A percentile compares a stretch with the other conserved stretches of the same genome.
Conservation (phyloP, 2,797 vertebrate genomes). For the Dicrostonyx torquatus region DNA sequence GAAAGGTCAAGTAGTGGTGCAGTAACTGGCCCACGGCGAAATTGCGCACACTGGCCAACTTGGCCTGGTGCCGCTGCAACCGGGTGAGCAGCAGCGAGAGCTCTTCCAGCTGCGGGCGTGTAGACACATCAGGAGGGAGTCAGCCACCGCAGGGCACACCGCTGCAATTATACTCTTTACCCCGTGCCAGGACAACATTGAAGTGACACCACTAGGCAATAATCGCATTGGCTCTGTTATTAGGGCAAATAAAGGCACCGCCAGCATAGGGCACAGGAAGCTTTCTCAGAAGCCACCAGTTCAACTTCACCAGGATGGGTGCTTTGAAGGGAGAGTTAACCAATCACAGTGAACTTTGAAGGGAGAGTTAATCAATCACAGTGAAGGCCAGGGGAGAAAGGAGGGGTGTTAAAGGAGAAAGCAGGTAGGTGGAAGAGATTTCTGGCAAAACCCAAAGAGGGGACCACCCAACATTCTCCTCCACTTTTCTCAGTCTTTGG, state of each 20-base stretch:
- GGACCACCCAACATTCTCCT: neutral
- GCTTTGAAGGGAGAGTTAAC: neutral
- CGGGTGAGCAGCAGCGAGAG: slow-evolving; percentile 98
- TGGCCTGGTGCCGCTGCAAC: slow-evolving; percentile 98
- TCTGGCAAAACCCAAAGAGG: slow-evolving; percentile 9
- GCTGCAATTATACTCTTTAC: slow-evolving; percentile 81
- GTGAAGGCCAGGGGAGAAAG: neutral
- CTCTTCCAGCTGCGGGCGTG: slow-evolving; percentile 96
- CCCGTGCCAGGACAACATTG: slow-evolving; percentile 80
- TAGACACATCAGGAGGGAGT: slow-evolving; percentile 89
- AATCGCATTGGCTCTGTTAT: slow-evolving; percentile 78
- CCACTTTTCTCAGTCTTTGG: neutral
- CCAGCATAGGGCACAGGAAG: slow-evolving; percentile 57
- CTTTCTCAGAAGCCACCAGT: neutral
- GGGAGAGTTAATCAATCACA: neutral
- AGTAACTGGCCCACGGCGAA: slow-evolving; percentile 94
- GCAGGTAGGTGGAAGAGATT: neutral
- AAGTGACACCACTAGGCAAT: slow-evolving; percentile 78
- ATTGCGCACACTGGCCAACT: slow-evolving; percentile 94
- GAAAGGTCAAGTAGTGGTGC: slow-evolving; percentile 93
- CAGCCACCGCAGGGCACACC: slow-evolving; percentile 83
- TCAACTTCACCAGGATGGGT: neutral
- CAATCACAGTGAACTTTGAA: neutral
- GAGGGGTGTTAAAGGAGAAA: neutral
- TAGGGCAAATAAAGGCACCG: slow-evolving; percentile 60